Evolutionary conservation across 2,113 vertebrate species (phyloP), one percentile per base, ranked within the genome.

Genomic region (Phainopepla nitens): DNA sequence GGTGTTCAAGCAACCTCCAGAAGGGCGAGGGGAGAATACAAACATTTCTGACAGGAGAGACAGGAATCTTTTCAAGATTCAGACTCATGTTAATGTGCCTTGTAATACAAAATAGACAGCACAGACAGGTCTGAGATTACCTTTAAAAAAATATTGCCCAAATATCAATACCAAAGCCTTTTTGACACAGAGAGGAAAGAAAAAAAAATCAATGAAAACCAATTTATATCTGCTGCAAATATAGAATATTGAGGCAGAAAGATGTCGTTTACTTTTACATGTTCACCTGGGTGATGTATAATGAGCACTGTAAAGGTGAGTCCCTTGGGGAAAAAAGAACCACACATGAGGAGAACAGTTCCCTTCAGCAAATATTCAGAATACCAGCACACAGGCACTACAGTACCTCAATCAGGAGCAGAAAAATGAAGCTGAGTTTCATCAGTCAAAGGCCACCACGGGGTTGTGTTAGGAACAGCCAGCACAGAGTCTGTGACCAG

Each of bases 11-110:
- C 64, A 73, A 35, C 10, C 42, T 73, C 47, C 39, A 68, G 49
- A 56, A 77, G 13, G 6, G 1, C 0, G 0, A 15, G 5, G 18
- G 20, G 18, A 82, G 45, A 87, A 50, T 28, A 36, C 20, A 91
- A 78, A 56, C 29, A 45, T 44, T 70, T 84, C 51, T 87, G n/a
- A 68, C 29, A 82, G 25, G 39, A 78, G 28, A 87, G 6, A 50
- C 11, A 76, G 41, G 54, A 73, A n/a, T 39, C 29, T 65, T 41
- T 66, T 69, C 33, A 78, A 77, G 25, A 65, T 41, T 87, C 45
- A 72, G n/a, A 35, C 53, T 42, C 42, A 44, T 10, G 54, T 62
- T 78, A 66, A 54, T 18, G 16, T n/a, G 16, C 15, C 41, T 78
- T 31, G 27, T 19, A 44, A 31, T 58, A 70, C 29, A 42, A 22